These are phyloP conservation scores for Fringilla coelebs DNA, from an alignment of 2,797 vertebrate species.

Conservation along the genomic window DNA sequence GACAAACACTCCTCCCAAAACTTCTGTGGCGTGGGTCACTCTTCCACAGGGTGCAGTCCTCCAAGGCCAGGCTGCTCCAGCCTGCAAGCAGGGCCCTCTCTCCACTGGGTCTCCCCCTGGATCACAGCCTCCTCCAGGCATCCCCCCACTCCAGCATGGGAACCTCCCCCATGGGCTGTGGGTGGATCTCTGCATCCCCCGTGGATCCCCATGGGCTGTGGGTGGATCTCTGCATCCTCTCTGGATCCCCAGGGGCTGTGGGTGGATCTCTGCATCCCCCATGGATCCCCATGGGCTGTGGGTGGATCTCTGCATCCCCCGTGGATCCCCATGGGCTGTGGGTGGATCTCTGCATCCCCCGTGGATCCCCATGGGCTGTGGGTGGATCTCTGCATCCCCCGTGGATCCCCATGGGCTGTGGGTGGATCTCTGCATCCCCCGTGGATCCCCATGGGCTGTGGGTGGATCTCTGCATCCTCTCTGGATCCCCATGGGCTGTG, in stretches of 20 bases:
- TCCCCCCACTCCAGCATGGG: accelerated
- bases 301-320: background rate
- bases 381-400: background rate
- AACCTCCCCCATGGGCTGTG: accelerated
- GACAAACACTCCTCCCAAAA: background rate
- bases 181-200: background rate
- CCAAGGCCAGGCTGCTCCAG: background rate
- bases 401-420: accelerated
- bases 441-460: too few relatives aligned
- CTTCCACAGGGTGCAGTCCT: accelerated
- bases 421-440: background rate
- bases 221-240: too few relatives aligned
- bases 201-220: too few relatives aligned
- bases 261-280: too few relatives aligned
- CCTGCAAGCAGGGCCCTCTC: background rate
- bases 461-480: too few relatives aligned
- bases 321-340: background rate
- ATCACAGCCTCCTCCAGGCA: background rate
- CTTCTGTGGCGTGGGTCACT: accelerated
- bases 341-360: too few relatives aligned
- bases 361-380: accelerated
- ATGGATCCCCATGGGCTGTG: background rate
- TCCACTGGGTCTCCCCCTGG: background rate
- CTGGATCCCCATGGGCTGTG: accelerated
- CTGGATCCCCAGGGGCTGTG: background rate